These are phyloP conservation scores for Philereme vetulata DNA, from an alignment of 2,888 invertebrate species.

Conservation along the genomic window DNA sequence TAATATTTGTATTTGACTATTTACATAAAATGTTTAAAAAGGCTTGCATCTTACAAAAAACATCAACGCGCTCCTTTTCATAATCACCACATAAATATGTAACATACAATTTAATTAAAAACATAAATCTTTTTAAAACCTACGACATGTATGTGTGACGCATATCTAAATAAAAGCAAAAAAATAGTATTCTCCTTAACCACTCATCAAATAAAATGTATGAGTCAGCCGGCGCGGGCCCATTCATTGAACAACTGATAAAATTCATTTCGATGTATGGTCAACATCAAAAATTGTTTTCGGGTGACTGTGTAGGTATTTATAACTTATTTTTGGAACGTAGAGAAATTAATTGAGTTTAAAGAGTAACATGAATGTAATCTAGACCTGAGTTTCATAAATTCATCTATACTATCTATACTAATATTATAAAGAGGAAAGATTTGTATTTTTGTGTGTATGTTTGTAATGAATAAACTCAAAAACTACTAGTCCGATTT, in stretches of 20 bases:
- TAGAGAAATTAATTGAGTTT: not conserved
- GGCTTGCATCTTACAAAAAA: constrained; percentile 2
- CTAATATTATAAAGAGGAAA: too few species aligned
- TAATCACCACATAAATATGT: not conserved
- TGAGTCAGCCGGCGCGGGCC: constrained; percentile 55
- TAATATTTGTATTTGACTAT: too few species aligned
- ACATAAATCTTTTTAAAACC: too few species aligned
- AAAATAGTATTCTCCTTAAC: constrained; percentile 45
- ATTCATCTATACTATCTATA: too few species aligned
- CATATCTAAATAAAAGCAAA: not conserved
- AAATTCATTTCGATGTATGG: constrained; percentile 48
- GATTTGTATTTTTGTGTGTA: too few species aligned
- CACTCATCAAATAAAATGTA: constrained; percentile 33
- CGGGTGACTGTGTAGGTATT: constrained; percentile 26
- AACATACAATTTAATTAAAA: too few species aligned
- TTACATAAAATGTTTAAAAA: too few species aligned
- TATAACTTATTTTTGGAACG: constrained; percentile 12
- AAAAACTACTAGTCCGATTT: too few species aligned
- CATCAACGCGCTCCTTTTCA: constrained; percentile 14
- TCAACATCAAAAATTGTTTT: constrained; percentile 42
- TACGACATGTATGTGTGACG: not conserved
- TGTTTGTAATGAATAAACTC: too few species aligned
- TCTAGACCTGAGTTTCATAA: too few species aligned
- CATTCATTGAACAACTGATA: constrained; percentile 59
- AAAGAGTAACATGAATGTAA: constrained; percentile 1